Base-by-base conservation (phyloP, 2,113 vertebrate species). In the Neopipo cinnamomea region DNA sequence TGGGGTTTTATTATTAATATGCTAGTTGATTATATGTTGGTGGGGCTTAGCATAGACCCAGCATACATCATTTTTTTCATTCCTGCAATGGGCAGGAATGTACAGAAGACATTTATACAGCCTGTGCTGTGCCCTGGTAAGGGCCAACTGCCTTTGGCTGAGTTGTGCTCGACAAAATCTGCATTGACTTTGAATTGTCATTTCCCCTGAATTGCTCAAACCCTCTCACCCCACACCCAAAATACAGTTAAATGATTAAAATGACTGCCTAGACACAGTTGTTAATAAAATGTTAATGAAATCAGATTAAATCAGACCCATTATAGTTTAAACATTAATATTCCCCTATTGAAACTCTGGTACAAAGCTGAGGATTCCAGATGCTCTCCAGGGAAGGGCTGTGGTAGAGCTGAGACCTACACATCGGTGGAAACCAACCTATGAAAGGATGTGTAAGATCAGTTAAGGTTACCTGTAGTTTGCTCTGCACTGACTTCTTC, bases 201-300 rank as follows among this genome's bases (percentile, higher is more conserved):
- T 96, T 93, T 88, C 90, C 47, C 77, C 28, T 63, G 70, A 74
- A 88, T 82, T 81, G 52, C 74, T 87, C 74, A 50, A 75, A 44
- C 61, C 55, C 55, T 70, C 63, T 80, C 41, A 25, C 41, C 44
- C 72, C 66, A 20, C 33, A 58, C 63, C 30, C 1, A 0, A 91
- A 95, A 89, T 74, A 74, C 1, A 47, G 61, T 67, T 52, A 46
- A 91, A 80, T 95, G 83, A 91, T 91, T 94, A 39, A 94, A 94
- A 75, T 81, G n/a, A 73, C 76, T 74, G 80, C 91, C 76, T 77
- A 81, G 76, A 84, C 76, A 67, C 42, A 81, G 68, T 56, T 74
- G 76, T 91, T 95, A 93, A 95, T 88, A 95, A 95, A 92, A 90
- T 81, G 80, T 92, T 95, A 91, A 94, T 91, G 80, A 91, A 90